Base-by-base conservation (phyloP, 2,888 invertebrate species). In the Alloplasta piceator region DNA sequence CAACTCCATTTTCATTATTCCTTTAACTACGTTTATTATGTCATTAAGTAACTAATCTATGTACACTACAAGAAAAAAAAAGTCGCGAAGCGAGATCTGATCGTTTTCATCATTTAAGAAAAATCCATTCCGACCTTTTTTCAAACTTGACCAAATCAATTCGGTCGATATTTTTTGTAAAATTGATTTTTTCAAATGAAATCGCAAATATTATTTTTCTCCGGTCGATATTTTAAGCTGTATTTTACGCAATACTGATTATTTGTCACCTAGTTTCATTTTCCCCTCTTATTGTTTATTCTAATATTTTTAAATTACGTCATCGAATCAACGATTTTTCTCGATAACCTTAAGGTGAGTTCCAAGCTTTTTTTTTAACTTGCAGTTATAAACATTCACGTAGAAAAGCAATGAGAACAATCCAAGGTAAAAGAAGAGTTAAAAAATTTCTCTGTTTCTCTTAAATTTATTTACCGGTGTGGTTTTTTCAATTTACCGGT, bases 31-130 rank as follows among this genome's bases (percentile, higher is more conserved):
- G 38, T 64, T 61, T 72, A 14, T 60, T 3, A 9, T 77, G 80
- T 81, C 36, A 86, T 87, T 89, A 87, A 89, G 89, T 88, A 88
- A 87, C 86, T 89, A 88, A 70, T 87, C 86, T 90, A 90, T 89
- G 43, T 90, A 89, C 89, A 90, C 86, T 86, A 87, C 36, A 63
- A 68, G 60, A 77, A 73, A 60, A 66, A 67, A 52, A 46, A 26
- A 52, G 66, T 70, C 43, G 66, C 66, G 46, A 67, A 58, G 56
- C 67, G 61, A 58, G 16, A n/a, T 56, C 55, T n/a, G 6, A 61
- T 63, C 67, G 41, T 50, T 50, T 63, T 71, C 60, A 38, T 12
- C 26, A 36, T 58, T 38, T 12, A n/a, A 68, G 60, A 72, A 55
- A 50, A 16, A 56, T 46, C 39, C 48, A 46, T 67, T 26, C 39